Evolutionary conservation across 2,888 invertebrate genomes (phyloP).

Genomic region (Hipparchia semele): DNA sequence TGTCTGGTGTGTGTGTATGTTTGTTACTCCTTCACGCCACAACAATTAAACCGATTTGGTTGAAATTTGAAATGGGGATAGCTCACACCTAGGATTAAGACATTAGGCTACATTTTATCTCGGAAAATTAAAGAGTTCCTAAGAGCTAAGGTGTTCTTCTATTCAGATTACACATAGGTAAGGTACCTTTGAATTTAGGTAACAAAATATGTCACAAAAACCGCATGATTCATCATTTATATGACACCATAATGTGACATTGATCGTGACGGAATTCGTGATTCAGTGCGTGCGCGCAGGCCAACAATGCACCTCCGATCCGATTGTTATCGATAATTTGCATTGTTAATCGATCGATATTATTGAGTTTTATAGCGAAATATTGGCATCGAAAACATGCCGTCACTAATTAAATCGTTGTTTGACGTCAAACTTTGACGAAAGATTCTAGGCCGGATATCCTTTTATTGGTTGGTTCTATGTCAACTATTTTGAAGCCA

Average conservation of each 20-base stretch:
- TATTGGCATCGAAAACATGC: slow-evolving; percentile 33
- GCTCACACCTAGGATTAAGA: too few species aligned
- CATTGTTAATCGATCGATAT: slow-evolving; percentile 47
- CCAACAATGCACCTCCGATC: slow-evolving; percentile 51
- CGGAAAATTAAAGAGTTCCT: too few species aligned
- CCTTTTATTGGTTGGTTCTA: slow-evolving; percentile 17
- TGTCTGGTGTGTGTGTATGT: too few species aligned
- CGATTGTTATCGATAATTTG: slow-evolving; percentile 39
- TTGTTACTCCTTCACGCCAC: too few species aligned
- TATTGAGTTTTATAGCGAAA: slow-evolving; percentile 38
- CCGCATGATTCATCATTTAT: slow-evolving; percentile 33
- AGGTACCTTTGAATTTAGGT: neutral
- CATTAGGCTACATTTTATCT: too few species aligned
- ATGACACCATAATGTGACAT: slow-evolving; percentile 28
- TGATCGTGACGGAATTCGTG: slow-evolving; percentile 35
- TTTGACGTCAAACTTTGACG: slow-evolving; percentile 30
- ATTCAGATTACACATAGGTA: neutral
- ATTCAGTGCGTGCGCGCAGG: slow-evolving; percentile 64
- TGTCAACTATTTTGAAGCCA: slow-evolving; percentile 17
- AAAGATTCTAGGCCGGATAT: slow-evolving; percentile 28
- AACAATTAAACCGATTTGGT: too few species aligned
- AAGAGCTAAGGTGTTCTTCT: too few species aligned
- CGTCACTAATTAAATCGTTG: slow-evolving; percentile 24
- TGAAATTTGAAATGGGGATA: too few species aligned
- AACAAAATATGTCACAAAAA: slow-evolving; percentile 23